A percentile compares a stretch with the other conserved stretches of the same genome.
Evolutionary conservation across 37 sponge, comb jelly and placozoan genomes (phyloP).

Genomic region (Cladorhizidae sp.): DNA sequence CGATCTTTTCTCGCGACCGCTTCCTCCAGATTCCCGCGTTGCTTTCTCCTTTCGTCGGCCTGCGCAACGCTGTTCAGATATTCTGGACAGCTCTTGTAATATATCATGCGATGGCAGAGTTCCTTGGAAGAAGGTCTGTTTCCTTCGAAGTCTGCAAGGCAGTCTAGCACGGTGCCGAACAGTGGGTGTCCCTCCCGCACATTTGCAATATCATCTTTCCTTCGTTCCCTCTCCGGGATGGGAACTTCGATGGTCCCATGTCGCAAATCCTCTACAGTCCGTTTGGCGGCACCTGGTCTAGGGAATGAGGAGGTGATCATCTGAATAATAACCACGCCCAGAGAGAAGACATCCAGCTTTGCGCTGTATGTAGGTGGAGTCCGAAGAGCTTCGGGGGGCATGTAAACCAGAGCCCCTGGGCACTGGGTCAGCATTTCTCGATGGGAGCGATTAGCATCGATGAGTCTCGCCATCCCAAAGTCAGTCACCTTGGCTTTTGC

Average conservation of each 20-base stretch:
- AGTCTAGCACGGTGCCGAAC: conserved; percentile 3
- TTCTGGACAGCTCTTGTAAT: not conserved
- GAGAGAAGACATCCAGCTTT: conserved; percentile 44
- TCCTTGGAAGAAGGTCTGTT: conserved; percentile 24
- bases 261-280: conserved; percentile 6
- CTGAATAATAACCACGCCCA: conserved; percentile 47
- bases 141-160: conserved; percentile 11
- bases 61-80: conserved; percentile 31
- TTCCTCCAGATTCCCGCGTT: not conserved
- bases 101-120: conserved; percentile 11
- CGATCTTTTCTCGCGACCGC: not conserved
- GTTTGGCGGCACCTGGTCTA: conserved; percentile 13
- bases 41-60: not conserved
- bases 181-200: conserved; percentile 3
- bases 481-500: conserved; percentile 46
- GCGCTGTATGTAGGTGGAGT: conserved; percentile 21
- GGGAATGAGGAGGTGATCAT: conserved; percentile 38
- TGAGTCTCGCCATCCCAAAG: conserved; percentile 42
- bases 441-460: not conserved
- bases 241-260: conserved; percentile 16
- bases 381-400: conserved; percentile 51
- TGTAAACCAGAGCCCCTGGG: conserved; percentile 51
- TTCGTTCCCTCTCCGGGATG: conserved; percentile 42
- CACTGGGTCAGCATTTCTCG: conserved; percentile 26
- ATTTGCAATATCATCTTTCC: conserved; percentile 20